Percentiles rank a stretch among this genome's conserved stretches.
Conservation (phyloP, 2,113 vertebrate species). For the Eleginops maclovinus region DNA sequence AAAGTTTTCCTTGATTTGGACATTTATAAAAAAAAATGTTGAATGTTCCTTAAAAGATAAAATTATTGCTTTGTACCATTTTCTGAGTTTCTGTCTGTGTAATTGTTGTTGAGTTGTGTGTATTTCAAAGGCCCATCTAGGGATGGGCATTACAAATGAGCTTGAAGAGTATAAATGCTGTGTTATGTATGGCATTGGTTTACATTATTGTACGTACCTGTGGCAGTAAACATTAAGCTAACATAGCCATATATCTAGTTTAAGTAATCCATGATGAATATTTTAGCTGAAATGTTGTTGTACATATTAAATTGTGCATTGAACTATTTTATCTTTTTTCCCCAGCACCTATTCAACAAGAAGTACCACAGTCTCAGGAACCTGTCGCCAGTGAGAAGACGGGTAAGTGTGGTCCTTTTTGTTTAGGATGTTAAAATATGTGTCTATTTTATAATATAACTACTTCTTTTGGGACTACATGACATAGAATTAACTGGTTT, state of each 20-base stretch:
- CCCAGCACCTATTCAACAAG: slow-evolving; percentile 70
- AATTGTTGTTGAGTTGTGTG: too few species aligned
- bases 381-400: slow-evolving; percentile 74
- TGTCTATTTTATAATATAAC: background rate
- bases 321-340: slow-evolving; percentile 12
- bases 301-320: slow-evolving; percentile 11
- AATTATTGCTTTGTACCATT: background rate
- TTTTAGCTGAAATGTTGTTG: background rate
- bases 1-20: background rate
- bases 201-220: too few species aligned
- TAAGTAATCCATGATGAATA: background rate
- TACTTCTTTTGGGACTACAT: background rate
- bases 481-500: background rate
- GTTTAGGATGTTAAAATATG: background rate
- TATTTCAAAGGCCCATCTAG: too few species aligned
- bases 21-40: background rate
- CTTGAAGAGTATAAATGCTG: too few species aligned
- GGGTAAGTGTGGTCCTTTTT: slow-evolving; percentile 62
- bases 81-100: too few species aligned
- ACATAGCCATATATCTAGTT: background rate
- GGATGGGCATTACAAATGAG: too few species aligned
- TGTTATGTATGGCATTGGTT: too few species aligned
- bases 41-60: too few species aligned
- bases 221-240: background rate
- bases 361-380: slow-evolving; percentile 71